Conservation (phyloP, 2,797 vertebrate species). For the Petrocephalus sullivani region DNA sequence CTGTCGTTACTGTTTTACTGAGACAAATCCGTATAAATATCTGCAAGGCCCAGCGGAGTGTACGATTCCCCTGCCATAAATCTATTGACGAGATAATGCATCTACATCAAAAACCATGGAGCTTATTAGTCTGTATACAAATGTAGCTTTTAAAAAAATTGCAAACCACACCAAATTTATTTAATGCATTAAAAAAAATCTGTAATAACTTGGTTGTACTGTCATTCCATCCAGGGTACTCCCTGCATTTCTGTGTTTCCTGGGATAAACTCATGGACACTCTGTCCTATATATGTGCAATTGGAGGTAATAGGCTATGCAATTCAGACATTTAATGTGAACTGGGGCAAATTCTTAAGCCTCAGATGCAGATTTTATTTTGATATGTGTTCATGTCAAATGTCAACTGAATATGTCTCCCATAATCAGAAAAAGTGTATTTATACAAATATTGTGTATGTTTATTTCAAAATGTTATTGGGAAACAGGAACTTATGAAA, state of each 20-base stretch:
- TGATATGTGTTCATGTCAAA: not conserved
- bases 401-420: not conserved
- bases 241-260: not conserved
- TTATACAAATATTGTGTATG: not conserved
- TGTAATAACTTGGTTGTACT: not conserved
- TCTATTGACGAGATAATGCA: not conserved
- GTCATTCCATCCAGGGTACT: not conserved
- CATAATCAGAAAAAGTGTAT: not conserved
- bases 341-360: not conserved
- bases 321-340: not conserved
- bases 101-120: not conserved
- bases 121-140: not conserved
- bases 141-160: not conserved
- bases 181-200: not conserved
- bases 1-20: not conserved
- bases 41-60: not conserved
- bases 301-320: too few relatives aligned
- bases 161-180: not conserved
- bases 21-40: not conserved
- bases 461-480: not conserved
- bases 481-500: not conserved
- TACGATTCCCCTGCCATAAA: not conserved
- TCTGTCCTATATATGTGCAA: too few relatives aligned
- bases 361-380: not conserved
- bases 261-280: not conserved